Conservation (phyloP, 2,888 invertebrate species). For the Chydorus sphaericus region DNA sequence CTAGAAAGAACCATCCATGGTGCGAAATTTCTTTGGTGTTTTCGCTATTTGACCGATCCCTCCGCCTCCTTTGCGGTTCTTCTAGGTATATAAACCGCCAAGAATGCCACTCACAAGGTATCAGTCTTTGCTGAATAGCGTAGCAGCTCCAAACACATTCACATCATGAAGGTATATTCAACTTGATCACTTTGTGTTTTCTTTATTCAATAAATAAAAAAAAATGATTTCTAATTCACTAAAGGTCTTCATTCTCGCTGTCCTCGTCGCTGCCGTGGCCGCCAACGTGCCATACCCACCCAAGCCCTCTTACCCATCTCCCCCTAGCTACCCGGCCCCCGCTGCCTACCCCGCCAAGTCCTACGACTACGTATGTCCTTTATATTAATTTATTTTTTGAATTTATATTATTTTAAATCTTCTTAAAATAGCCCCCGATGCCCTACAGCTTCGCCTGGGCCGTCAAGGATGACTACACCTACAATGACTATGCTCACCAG, state of each 20-base stretch:
- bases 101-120: no score
- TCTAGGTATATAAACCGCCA: not conserved
- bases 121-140: no score
- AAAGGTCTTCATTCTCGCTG: constrained; percentile 3
- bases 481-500: constrained; percentile 65
- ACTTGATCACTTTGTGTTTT: no score
- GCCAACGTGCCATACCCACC: constrained; percentile 2
- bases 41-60: not conserved
- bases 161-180: constrained; percentile 2
- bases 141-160: not conserved
- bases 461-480: constrained; percentile 61
- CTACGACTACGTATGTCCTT: not conserved
- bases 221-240: not conserved
- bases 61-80: not conserved
- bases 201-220: no score
- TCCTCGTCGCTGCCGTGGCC: constrained; percentile 6
- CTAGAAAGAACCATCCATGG: no score
- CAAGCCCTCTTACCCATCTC: not conserved
- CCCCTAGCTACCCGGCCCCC: not conserved
- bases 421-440: constrained; percentile 33
- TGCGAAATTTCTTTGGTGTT: not conserved
- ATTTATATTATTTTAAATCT: not conserved
- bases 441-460: constrained; percentile 78
- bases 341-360: not conserved
- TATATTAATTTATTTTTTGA: not conserved